Percentiles rank a stretch among this genome's conserved stretches.
Conservation (phyloP, 1,140 invertebrate species). For the Dendrolimus punctatus region DNA sequence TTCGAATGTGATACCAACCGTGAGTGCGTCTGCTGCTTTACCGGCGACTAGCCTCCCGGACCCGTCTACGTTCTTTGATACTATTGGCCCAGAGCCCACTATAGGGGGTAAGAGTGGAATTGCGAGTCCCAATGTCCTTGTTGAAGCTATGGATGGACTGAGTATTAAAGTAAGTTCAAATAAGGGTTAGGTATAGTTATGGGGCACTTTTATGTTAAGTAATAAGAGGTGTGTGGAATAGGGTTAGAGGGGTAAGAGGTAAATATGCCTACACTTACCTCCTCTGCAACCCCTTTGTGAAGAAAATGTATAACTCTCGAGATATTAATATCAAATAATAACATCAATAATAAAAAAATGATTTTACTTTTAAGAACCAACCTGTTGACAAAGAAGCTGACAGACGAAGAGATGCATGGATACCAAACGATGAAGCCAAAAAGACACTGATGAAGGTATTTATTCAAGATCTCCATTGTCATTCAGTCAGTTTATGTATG, state of each 20-base stretch:
- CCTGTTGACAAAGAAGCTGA: constrained; percentile 73
- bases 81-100: constrained; percentile 54
- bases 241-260: no score
- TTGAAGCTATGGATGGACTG: constrained; percentile 46
- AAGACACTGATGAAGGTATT: constrained; percentile 73
- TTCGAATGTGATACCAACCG: constrained; percentile 48
- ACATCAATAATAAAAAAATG: constrained; percentile 8
- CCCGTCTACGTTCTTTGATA: constrained; percentile 68
- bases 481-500: background rate
- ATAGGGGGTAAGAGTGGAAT: constrained; percentile 33
- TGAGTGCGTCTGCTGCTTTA: constrained; percentile 41
- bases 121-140: constrained; percentile 26
- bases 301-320: no score
- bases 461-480: background rate
- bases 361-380: constrained; percentile 47
- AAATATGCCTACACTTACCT: no score
- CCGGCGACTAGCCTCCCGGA: constrained; percentile 54
- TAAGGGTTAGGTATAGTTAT: no score
- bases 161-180: constrained; percentile 34
- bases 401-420: constrained; percentile 82
- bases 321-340: no score
- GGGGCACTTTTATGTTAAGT: no score
- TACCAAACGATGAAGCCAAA: constrained; percentile 78
- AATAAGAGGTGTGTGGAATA: no score
- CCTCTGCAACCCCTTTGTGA: no score